Evolutionary conservation across 2,113 vertebrate genomes (phyloP).

Genomic region (Reinhardtius hippoglossoides): DNA sequence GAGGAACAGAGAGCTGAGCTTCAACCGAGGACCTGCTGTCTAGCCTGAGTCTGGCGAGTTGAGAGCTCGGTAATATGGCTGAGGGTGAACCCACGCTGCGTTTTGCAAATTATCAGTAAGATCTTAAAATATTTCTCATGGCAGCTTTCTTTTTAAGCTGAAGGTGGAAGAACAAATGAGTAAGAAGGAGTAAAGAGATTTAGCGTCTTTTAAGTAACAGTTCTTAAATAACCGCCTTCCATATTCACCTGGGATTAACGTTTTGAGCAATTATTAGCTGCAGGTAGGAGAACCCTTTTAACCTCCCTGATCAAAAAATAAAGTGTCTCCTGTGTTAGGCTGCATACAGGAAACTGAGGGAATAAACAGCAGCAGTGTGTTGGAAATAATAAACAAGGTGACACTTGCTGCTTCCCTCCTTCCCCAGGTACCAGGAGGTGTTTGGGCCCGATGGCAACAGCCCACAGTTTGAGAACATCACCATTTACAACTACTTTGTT

Average conservation of each 20-base stretch:
- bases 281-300: constrained; percentile 33
- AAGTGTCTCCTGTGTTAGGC: background rate
- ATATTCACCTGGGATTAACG: constrained; percentile 29
- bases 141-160: constrained; percentile 13
- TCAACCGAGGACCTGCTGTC: constrained; percentile 4
- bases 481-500: constrained; percentile 97
- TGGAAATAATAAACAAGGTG: constrained; percentile 4
- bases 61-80: constrained; percentile 2
- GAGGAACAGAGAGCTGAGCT: background rate
- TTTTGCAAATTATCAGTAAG: constrained; percentile 22
- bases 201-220: constrained; percentile 27
- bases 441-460: constrained; percentile 88
- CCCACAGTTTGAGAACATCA: constrained; percentile 92
- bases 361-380: background rate
- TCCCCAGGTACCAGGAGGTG: constrained; percentile 81
- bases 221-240: constrained; percentile 39
- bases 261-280: constrained; percentile 37
- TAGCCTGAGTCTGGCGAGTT: background rate
- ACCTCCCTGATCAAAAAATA: background rate
- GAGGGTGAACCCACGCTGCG: constrained; percentile 8
- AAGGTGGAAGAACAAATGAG: constrained; percentile 29
- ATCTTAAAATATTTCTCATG: constrained; percentile 1
- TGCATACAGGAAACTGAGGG: background rate
- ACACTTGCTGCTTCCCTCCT: constrained; percentile 7
- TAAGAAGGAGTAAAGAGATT: constrained; percentile 18